A percentile compares a stretch with the other conserved stretches of the same genome.
phyloP scores from a whole-genome alignment of 1,140 invertebrate species.

The Aradophagus sp. region DNA sequence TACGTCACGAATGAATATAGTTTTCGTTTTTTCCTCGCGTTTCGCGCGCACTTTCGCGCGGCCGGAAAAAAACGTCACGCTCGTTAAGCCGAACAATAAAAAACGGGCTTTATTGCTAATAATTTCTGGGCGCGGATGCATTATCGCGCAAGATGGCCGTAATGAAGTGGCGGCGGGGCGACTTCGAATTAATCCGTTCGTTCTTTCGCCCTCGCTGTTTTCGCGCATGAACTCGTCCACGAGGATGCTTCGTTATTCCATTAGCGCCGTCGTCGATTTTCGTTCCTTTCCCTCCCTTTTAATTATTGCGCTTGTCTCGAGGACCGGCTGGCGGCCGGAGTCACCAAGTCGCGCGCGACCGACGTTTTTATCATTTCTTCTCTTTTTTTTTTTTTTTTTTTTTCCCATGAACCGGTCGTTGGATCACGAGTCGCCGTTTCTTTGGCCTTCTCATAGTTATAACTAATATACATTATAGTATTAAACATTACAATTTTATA shows the following conservation, averaged over 20 bases:
- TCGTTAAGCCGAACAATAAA: conserved; percentile 15
- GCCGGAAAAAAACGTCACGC: conserved; percentile 12
- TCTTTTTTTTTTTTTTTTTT: too few relatives aligned
- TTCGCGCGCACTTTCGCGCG: conserved; percentile 24
- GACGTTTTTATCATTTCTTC: conserved; percentile 34
- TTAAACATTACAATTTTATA: too few relatives aligned
- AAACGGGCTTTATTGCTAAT: conserved; percentile 30
- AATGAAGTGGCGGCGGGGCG: conserved; percentile 32
- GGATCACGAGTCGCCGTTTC: too few relatives aligned
- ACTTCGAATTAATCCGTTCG: conserved; percentile 30
- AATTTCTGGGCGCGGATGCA: conserved; percentile 21
- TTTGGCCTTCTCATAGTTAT: too few relatives aligned
- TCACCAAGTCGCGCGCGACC: conserved; percentile 3
- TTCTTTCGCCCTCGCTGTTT: conserved; percentile 32
- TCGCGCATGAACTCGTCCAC: conserved; percentile 48
- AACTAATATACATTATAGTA: too few relatives aligned
- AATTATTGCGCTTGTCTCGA: conserved; percentile 50
- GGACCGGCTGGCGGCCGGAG: conserved; percentile 32
- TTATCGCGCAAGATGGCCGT: conserved; percentile 34
- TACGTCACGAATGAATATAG: conserved; percentile 22
- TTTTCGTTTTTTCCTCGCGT: conserved; percentile 9
- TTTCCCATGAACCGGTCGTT: too few relatives aligned
- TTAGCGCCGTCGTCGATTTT: conserved; percentile 38
- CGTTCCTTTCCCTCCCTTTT: conserved; percentile 28
- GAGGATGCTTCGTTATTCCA: conserved; percentile 55